phyloP scores from a whole-genome alignment of 2,888 invertebrate genomes.

The Fragum sueziense region DNA sequence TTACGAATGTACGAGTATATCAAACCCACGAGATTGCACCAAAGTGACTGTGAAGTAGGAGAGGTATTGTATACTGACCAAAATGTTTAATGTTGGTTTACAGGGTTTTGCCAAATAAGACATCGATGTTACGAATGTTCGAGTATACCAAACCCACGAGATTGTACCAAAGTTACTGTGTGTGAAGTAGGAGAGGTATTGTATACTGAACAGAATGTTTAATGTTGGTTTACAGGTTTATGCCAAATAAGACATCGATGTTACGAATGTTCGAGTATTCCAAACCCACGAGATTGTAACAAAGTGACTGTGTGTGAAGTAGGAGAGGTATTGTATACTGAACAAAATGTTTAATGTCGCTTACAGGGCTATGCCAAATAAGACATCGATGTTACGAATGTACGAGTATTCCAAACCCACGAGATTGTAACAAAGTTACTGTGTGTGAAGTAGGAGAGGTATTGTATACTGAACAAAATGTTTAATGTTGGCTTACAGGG shows the following conservation, averaged over 20 bases:
- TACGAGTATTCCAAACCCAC: not conserved
- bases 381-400: not conserved
- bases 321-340: too few relatives aligned
- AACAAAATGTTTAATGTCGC: too few relatives aligned
- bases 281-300: not conserved
- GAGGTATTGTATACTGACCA: too few relatives aligned
- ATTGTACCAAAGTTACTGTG: not conserved
- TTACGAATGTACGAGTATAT: too few relatives aligned
- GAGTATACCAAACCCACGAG: not conserved
- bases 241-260: not conserved
- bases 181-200: not conserved
- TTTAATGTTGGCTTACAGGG: not conserved
- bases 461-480: too few relatives aligned
- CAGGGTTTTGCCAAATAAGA: not conserved
- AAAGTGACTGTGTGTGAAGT: not conserved
- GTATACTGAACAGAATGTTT: too few relatives aligned
- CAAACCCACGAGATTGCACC: too few relatives aligned
- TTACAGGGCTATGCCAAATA: not conserved
- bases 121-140: not conserved
- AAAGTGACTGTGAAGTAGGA: too few relatives aligned
- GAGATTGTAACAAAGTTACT: not conserved
- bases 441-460: not conserved
- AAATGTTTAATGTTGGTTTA: too few relatives aligned
- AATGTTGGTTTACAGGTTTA: not conserved
- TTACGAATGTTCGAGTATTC: not conserved